Evolutionary conservation across 2,888 invertebrate genomes (phyloP), one percentile per base, ranked within the genome.

Genomic region (Parelbella ahira): DNA sequence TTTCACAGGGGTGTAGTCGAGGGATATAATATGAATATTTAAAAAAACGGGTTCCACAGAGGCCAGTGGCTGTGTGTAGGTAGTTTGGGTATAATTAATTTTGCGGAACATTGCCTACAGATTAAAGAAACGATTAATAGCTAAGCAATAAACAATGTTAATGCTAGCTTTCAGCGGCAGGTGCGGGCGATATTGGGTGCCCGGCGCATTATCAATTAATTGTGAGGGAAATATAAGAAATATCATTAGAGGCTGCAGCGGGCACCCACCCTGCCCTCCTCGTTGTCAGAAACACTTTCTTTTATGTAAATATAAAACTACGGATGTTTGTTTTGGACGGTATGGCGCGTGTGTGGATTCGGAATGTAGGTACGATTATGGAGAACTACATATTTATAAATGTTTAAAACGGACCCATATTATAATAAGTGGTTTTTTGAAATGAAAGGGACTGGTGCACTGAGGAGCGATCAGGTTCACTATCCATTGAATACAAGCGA

Each of bases 91-190:
- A 58, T 75, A 72, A 81, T 80, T 74, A 75, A 60, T 77, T 77
- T 75, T 60, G 58, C 73, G 78, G 65, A 55, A 66, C 68, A 69
- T 63, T 72, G 71, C 58, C 52, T 58, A 51, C 68, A 60, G 70
- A 71, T 74, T 71, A 75, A 71, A 77, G 63, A 66, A 68, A 65
- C 75, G 64, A 83, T 78, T 79, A 79, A 78, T 72, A 60, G 73
- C 55, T 53, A 48, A 52, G 60, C 71, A 65, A 72, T 74, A 73
- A 71, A 68, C 71, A 74, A 79, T 76, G 76, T 73, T 79, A 79
- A 81, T 83, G 69, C 68, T 54, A 69, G 74, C 75, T 63, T 78
- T 82, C 83, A 78, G 68, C 41, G 54, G 70, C 84, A 82, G 82
- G 80, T 80, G 75, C 60, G 64, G 49, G 38, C 43, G 53, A 54